Evolutionary conservation across 2,888 invertebrate species (phyloP).

Genomic region (Muscina levida): DNA sequence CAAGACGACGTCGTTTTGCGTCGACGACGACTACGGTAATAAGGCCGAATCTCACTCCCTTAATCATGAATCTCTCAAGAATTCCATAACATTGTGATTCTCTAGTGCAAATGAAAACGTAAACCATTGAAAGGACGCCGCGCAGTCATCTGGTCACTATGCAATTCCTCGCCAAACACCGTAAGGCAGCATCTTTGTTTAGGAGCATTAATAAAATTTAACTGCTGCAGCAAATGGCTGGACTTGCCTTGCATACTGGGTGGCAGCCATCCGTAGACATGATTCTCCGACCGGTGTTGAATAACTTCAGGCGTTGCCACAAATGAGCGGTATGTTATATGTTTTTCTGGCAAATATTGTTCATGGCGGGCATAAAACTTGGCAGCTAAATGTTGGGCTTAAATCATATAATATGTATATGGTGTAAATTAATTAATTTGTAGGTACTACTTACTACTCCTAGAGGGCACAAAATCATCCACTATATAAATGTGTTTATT

Average conservation of each 20-base stretch:
- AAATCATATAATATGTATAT: background rate
- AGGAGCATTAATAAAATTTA: constrained; percentile 73
- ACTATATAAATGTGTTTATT: constrained; percentile 74
- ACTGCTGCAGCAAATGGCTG: constrained; percentile 53
- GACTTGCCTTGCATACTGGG: constrained; percentile 48
- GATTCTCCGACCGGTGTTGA: constrained; percentile 71
- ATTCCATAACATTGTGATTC: background rate
- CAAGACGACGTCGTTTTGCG: too few relatives aligned
- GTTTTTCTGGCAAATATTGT: constrained; percentile 56
- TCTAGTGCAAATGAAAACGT: constrained; percentile 71
- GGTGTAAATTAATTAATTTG: too few relatives aligned
- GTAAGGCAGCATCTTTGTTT: constrained; percentile 76
- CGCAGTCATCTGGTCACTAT: constrained; percentile 74
- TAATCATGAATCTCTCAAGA: too few relatives aligned
- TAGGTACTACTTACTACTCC: constrained; percentile 69
- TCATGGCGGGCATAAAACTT: constrained; percentile 75
- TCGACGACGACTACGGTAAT: too few relatives aligned
- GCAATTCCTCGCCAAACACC: constrained; percentile 74
- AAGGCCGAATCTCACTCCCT: too few relatives aligned
- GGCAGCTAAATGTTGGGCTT: constrained; percentile 72
- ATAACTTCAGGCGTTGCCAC: constrained; percentile 54
- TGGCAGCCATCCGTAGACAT: constrained; percentile 77
- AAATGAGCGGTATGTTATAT: constrained; percentile 39
- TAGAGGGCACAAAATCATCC: constrained; percentile 72
- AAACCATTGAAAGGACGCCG: constrained; percentile 75